A percentile compares a stretch with the other conserved stretches of the same genome.
phyloP scores from a whole-genome alignment of 2,888 invertebrate genomes.

The Amphipyra tragopoginis region DNA sequence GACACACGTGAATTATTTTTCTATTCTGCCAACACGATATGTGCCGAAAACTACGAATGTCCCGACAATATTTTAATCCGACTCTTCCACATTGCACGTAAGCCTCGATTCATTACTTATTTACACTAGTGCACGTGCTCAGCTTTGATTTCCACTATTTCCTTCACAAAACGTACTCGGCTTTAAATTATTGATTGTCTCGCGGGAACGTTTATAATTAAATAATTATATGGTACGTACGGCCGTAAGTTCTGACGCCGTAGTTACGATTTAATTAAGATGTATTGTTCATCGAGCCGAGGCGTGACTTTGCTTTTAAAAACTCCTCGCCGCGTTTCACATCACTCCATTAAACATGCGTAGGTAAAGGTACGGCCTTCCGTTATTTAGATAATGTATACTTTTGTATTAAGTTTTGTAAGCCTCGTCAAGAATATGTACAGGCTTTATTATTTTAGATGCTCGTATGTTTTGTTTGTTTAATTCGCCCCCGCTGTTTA shows the following conservation, averaged over 20 bases:
- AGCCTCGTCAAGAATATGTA: slow-evolving; percentile 31
- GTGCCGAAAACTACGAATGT: slow-evolving; percentile 52
- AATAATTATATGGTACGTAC: slow-evolving; percentile 79
- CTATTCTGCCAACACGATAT: slow-evolving; percentile 50
- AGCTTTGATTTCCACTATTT: slow-evolving; percentile 52
- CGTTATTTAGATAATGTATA: slow-evolving; percentile 69
- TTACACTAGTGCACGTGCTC: slow-evolving; percentile 66
- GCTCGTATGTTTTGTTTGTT: slow-evolving; percentile 19
- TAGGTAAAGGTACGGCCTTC: slow-evolving; percentile 63
- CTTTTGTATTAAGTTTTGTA: slow-evolving; percentile 47
- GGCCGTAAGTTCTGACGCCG: slow-evolving; percentile 72
- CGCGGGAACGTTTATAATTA: slow-evolving; percentile 73
- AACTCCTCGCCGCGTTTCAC: slow-evolving; percentile 74
- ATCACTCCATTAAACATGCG: slow-evolving; percentile 74
- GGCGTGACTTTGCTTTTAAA: slow-evolving; percentile 83
- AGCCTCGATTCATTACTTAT: slow-evolving; percentile 69
- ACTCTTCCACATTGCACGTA: slow-evolving; percentile 61
- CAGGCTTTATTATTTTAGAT: slow-evolving; percentile 26
- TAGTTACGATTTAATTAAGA: slow-evolving; percentile 83
- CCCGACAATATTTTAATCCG: slow-evolving; percentile 73
- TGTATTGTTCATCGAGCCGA: slow-evolving; percentile 81
- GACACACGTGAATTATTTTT: slow-evolving; percentile 64
- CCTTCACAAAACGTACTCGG: slow-evolving; percentile 54
- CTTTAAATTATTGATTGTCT: slow-evolving; percentile 72
- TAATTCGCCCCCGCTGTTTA: slow-evolving; percentile 24